These are phyloP conservation scores for Luidia sarsii DNA, from an alignment of 53 echinoderm and acorn worm genomes.

Conservation along the genomic window DNA sequence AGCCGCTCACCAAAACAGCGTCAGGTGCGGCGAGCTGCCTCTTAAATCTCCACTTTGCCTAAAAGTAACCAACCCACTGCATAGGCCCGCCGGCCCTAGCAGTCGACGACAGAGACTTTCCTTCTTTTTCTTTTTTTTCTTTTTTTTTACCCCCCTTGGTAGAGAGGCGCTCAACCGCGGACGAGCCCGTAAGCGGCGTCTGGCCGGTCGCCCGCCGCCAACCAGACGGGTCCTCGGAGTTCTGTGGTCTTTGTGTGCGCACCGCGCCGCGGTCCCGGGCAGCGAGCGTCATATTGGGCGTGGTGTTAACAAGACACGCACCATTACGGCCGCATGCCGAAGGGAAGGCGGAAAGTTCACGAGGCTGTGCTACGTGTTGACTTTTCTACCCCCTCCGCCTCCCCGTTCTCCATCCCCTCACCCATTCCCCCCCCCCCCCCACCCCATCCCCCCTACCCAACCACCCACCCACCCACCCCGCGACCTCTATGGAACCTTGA, in stretches of 20 bases:
- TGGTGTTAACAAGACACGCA: constrained; percentile 5
- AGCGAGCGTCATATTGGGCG: too few relatives aligned
- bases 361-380: background rate
- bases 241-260: too few relatives aligned
- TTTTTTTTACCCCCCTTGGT: too few relatives aligned
- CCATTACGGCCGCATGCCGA: background rate
- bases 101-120: constrained; percentile 44
- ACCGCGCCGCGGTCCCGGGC: too few relatives aligned
- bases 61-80: constrained; percentile 36
- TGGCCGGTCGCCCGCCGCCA: constrained; percentile 3
- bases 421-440: background rate
- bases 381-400: background rate
- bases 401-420: background rate
- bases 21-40: constrained; percentile 29
- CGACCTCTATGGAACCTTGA: too few relatives aligned
- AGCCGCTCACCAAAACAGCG: constrained; percentile 47
- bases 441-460: too few relatives aligned
- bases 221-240: too few relatives aligned
- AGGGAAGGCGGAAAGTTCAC: background rate
- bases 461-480: too few relatives aligned
- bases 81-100: constrained; percentile 32
- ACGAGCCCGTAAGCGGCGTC: constrained; percentile 3
- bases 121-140: too few relatives aligned
- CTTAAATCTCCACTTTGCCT: constrained; percentile 35
- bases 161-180: constrained; percentile 24